Evolutionary conservation across 2,888 invertebrate species (phyloP).

Genomic region (Ophion obscuratus): DNA sequence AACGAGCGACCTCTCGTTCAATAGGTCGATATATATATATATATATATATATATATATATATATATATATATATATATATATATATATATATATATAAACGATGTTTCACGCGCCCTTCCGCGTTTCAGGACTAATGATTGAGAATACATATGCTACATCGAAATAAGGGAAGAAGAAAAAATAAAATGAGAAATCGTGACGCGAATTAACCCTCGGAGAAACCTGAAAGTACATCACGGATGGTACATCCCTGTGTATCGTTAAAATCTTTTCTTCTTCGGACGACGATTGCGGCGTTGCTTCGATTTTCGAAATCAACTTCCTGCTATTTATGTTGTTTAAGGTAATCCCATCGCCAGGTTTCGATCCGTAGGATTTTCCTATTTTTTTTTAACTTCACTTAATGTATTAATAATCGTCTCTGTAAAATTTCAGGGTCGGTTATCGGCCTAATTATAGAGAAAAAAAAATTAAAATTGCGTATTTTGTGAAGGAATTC

Average conservation of each 20-base stretch:
- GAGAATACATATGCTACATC: constrained; percentile 18
- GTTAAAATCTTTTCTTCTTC: not conserved
- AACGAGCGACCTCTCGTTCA: constrained; percentile 47
- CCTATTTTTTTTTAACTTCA: too few species aligned
- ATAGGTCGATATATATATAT: constrained; percentile 23
- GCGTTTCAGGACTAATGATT: constrained; percentile 52
- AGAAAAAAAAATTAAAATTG: too few species aligned
- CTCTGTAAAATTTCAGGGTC: too few species aligned
- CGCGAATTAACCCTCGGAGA: constrained; percentile 16
- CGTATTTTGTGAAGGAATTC: too few species aligned
- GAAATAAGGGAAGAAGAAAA: constrained; percentile 32
- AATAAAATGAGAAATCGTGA: constrained; percentile 40
- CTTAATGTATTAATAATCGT: too few species aligned
- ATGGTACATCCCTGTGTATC: constrained; percentile 10
- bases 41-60: too few species aligned
- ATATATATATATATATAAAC: not conserved
- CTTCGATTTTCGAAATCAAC: too few species aligned
- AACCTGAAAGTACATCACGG: not conserved
- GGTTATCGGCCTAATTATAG: too few species aligned
- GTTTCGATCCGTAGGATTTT: too few species aligned
- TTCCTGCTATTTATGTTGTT: too few species aligned
- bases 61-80: too few species aligned
- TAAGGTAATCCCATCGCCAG: too few species aligned
- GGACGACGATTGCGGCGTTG: not conserved
- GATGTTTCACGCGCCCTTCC: constrained; percentile 47